These are phyloP conservation scores for Helostoma temminkii DNA, from an alignment of 2,797 vertebrate species.

Conservation along the genomic window DNA sequence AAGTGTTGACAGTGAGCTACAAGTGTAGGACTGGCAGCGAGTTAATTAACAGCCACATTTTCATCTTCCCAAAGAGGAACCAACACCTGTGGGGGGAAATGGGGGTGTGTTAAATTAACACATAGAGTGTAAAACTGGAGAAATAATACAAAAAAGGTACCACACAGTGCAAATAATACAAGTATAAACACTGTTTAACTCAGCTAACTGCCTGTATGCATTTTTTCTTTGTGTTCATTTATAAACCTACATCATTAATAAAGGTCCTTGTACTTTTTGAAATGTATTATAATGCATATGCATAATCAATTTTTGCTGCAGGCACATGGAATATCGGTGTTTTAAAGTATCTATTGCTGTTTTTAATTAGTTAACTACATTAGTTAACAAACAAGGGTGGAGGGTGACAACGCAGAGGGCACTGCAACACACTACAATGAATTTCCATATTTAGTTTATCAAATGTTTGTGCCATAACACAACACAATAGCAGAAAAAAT, in stretches of 20 bases:
- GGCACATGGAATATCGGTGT: no score
- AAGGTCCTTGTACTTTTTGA: slow-evolving; percentile 21
- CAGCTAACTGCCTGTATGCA: slow-evolving; percentile 27
- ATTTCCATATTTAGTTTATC: no score
- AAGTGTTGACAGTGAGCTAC: slow-evolving; percentile 79
- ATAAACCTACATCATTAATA: slow-evolving; percentile 9
- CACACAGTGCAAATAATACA: slow-evolving; percentile 17
- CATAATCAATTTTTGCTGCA: slow-evolving; percentile 4
- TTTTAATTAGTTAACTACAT: no score
- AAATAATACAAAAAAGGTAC: slow-evolving; percentile 28
- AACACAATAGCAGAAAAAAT: no score
- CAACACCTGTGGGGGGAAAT: slow-evolving; percentile 66
- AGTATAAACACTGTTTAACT: slow-evolving; percentile 6
- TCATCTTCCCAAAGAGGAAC: slow-evolving; percentile 56
- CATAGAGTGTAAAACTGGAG: slow-evolving; percentile 31
- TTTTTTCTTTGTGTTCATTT: neutral
- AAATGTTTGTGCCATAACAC: no score
- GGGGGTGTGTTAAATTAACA: slow-evolving; percentile 55
- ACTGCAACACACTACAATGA: no score
- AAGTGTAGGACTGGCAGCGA: slow-evolving; percentile 50
- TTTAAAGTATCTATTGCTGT: no score
- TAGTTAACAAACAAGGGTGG: no score
- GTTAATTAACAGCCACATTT: slow-evolving; percentile 75
- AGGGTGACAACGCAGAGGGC: no score
- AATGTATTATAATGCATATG: slow-evolving; percentile 11